phyloP scores from a whole-genome alignment of 2,888 invertebrate species.

The Buathra laborator region DNA sequence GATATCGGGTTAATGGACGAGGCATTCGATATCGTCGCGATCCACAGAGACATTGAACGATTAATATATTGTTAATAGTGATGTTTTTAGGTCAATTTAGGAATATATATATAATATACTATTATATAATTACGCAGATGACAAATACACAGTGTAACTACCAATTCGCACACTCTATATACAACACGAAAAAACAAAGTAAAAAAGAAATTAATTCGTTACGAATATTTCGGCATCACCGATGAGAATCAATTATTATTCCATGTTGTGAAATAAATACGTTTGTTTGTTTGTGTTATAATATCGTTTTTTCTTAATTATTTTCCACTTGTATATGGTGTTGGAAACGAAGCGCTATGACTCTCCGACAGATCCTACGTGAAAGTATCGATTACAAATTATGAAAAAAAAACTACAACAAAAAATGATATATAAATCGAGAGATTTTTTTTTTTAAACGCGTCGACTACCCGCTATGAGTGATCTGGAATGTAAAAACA shows the following conservation, averaged over 20 bases:
- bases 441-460: constrained; percentile 25
- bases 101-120: constrained; percentile 38
- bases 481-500: constrained; percentile 42
- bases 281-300: constrained; percentile 74
- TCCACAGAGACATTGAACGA: constrained; percentile 26
- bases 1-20: constrained; percentile 20
- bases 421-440: constrained; percentile 24
- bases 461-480: constrained; percentile 22
- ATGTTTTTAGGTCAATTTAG: constrained; percentile 44
- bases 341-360: constrained; percentile 51
- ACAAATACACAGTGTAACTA: constrained; percentile 44
- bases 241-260: constrained; percentile 73
- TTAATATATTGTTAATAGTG: constrained; percentile 51
- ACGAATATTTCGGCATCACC: constrained; percentile 82
- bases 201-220: constrained; percentile 21
- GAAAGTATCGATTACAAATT: constrained; percentile 29
- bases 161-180: constrained; percentile 27
- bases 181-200: not conserved
- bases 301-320: constrained; percentile 67
- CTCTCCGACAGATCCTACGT: constrained; percentile 32
- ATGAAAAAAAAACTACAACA: not conserved
- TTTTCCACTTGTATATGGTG: constrained; percentile 71
- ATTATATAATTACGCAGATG: constrained; percentile 38
- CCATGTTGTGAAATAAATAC: constrained; percentile 77
- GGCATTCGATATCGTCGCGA: constrained; percentile 24